These are phyloP conservation scores for Formica selysi DNA, from an alignment of 1,140 invertebrate species.

Conservation along the genomic window DNA sequence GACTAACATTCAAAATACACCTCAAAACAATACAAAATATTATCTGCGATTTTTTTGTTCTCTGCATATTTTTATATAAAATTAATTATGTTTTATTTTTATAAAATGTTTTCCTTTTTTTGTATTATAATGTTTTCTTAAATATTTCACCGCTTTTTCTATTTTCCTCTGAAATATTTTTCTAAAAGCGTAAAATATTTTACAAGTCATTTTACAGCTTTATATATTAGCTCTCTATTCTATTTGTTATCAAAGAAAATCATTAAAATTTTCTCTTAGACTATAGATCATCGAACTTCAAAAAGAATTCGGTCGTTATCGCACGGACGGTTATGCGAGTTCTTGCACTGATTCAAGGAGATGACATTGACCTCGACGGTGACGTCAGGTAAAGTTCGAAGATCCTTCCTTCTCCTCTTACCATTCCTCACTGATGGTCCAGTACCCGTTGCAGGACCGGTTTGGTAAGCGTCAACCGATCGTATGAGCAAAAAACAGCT, in stretches of 20 bases:
- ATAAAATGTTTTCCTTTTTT: not conserved
- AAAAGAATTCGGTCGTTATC: slow-evolving; percentile 32
- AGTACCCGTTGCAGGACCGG: slow-evolving; percentile 75
- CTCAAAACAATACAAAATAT: not conserved
- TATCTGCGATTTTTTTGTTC: not conserved
- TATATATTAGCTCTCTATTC: not conserved
- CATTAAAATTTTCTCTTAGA: not conserved
- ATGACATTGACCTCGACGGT: slow-evolving; percentile 76
- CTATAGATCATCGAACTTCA: not conserved
- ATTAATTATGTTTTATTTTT: not conserved
- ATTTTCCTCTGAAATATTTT: not conserved
- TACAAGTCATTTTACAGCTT: not conserved
- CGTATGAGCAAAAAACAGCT: slow-evolving; percentile 72
- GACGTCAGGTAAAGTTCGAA: slow-evolving; percentile 74
- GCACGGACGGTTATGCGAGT: slow-evolving; percentile 43
- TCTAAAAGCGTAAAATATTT: not conserved
- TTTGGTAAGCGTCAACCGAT: slow-evolving; percentile 76
- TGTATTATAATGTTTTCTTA: not conserved
- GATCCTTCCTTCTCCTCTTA: slow-evolving; percentile 68
- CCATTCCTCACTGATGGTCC: slow-evolving; percentile 70
- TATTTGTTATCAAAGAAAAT: not conserved
- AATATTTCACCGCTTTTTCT: not conserved
- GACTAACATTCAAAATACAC: not conserved
- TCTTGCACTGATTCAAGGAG: slow-evolving; percentile 56
- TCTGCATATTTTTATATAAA: not conserved